Percentiles rank a stretch among this genome's conserved stretches.
Conservation (phyloP, 1,140 invertebrate genomes). For the Onthophagus taurus region DNA sequence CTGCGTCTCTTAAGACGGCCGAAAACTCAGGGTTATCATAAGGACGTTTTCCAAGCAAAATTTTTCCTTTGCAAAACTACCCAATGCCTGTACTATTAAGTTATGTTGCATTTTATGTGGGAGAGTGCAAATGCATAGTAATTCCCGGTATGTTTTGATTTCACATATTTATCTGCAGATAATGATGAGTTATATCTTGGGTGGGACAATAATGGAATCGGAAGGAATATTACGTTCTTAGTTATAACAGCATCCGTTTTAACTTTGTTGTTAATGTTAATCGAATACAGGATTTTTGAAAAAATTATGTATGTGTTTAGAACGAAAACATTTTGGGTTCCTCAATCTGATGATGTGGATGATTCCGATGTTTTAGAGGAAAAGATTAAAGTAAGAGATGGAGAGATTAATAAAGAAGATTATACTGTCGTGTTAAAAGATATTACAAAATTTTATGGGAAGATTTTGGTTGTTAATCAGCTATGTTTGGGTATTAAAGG, state of each 20-base stretch:
- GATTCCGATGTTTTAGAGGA: constrained; percentile 18
- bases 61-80: no score
- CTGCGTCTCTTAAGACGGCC: no score
- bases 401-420: constrained; percentile 16
- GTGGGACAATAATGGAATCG: constrained; percentile 40
- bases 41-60: no score
- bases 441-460: constrained; percentile 58
- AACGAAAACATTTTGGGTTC: constrained; percentile 11
- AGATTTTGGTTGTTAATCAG: constrained; percentile 59
- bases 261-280: constrained; percentile 36
- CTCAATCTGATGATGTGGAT: constrained; percentile 13
- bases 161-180: no score
- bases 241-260: constrained; percentile 32
- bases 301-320: constrained; percentile 31
- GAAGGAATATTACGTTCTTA: constrained; percentile 39
- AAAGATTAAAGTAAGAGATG: constrained; percentile 11
- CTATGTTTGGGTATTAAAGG: constrained; percentile 50
- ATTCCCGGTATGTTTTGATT: no score
- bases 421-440: constrained; percentile 38
- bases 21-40: no score
- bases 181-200: constrained; percentile 8
- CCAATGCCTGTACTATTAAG: no score
- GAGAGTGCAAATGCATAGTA: no score
- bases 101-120: no score
- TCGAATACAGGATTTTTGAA: constrained; percentile 42